Conservation (phyloP, 1,140 invertebrate species). For the Aphaenogaster ashmeadi region DNA sequence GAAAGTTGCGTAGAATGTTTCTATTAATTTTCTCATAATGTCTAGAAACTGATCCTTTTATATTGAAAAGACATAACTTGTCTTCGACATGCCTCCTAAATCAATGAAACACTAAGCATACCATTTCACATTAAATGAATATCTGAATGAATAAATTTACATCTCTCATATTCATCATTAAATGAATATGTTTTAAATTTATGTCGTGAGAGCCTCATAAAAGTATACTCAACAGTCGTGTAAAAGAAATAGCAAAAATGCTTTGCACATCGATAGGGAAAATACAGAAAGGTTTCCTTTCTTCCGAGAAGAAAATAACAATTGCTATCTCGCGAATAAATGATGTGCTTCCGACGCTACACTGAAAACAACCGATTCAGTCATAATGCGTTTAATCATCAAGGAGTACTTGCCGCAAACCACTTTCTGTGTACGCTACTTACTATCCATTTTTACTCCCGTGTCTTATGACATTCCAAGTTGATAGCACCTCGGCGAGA, state of each 20-base stretch:
- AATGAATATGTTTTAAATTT: conserved; percentile 4
- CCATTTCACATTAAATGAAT: neutral
- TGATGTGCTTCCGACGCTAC: conserved; percentile 4
- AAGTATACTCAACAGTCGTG: neutral
- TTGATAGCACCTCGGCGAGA: neutral
- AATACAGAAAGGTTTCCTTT: neutral
- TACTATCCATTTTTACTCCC: conserved; percentile 12
- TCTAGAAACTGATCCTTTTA: neutral
- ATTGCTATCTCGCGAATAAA: neutral
- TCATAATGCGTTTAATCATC: conserved; percentile 43
- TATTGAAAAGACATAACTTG: neutral
- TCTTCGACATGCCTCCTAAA: neutral
- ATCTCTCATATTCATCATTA: neutral
- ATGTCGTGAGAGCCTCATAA: neutral
- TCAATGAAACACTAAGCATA: neutral
- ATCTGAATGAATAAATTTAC: neutral
- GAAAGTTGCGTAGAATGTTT: conserved; percentile 37
- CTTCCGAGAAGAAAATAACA: neutral
- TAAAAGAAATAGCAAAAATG: neutral
- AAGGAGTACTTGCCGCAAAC: neutral
- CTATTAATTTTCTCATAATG: neutral
- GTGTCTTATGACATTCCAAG: neutral
- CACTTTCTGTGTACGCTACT: conserved; percentile 9
- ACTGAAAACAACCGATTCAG: conserved; percentile 32
- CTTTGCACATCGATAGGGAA: neutral